phyloP scores from a whole-genome alignment of 2,113 vertebrate species.

The Cyanoliseus patagonus region DNA sequence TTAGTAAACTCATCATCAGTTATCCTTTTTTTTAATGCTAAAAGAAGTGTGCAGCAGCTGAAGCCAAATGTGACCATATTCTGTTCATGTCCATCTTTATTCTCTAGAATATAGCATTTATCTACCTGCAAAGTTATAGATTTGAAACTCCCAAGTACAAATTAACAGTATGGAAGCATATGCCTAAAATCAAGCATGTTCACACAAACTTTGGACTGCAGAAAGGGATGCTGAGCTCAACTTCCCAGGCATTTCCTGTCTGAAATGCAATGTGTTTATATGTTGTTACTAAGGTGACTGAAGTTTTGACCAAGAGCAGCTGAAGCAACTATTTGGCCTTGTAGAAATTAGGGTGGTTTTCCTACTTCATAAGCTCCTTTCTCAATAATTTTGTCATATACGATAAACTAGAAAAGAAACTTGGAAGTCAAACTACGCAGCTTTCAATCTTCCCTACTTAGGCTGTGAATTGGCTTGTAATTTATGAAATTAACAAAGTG shows the following conservation, averaged over 20 bases:
- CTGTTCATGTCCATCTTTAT: background rate
- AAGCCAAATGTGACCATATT: background rate
- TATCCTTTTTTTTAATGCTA: conserved; percentile 18
- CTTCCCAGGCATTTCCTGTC: background rate
- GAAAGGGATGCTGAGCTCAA: background rate
- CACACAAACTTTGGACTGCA: background rate
- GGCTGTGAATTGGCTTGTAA: background rate
- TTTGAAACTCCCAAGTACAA: background rate
- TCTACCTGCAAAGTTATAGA: background rate
- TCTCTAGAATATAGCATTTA: background rate
- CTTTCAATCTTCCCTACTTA: background rate
- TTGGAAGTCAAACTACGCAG: background rate
- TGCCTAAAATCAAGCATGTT: background rate
- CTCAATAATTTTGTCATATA: background rate
- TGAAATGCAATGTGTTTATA: background rate
- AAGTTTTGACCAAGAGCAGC: background rate
- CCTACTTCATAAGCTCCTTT: background rate
- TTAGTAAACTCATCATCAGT: conserved; percentile 9
- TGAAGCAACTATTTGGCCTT: background rate
- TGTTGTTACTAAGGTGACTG: background rate
- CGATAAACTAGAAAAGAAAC: background rate
- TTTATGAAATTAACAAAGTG: conserved; percentile 16
- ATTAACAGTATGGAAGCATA: background rate
- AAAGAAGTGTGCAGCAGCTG: background rate
- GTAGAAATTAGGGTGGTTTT: background rate